Base-by-base conservation (phyloP, 2,113 vertebrate genomes). In the Platanista minor region DNA sequence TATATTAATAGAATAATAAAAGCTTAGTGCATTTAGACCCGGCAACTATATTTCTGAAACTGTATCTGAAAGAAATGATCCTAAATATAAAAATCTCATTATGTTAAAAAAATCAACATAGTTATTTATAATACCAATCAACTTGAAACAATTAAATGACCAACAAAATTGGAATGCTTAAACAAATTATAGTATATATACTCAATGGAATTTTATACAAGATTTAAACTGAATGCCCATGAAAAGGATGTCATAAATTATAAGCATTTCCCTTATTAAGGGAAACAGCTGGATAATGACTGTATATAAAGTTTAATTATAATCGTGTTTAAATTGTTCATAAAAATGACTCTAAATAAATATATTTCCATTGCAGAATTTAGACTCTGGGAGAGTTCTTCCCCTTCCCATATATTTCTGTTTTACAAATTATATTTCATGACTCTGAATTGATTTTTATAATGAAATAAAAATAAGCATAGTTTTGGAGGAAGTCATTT, bases 291-390 rank as follows among this genome's bases (percentile, higher is more conserved):
- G 49, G 69, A n/a, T 67, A 88, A 81, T n/a, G 77, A 93, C 61
- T 85, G 3, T 72, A 91, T 41, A 85, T 77, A 82, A 96, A 90
- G 23, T 72, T 80, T 94, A n/a, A 91, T 82, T 87, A 78, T 57
- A 90, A 96, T 96, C 85, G 72, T 36, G 29, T 80, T 96, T 89
- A 97, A 95, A 64, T 86, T 91, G 14, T 88, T 90, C 54, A 88
- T 27, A 81, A 93, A 95, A 87, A 75, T 64, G 12, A 39, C 80
- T 83, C 49, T 90, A 81, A 92, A 74, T 89, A 95, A 90, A n/a
- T 87, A 49, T 64, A 33, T 54, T 91, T 52, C 15, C 46, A 82
- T 5, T 67, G 46, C 33, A 84, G 33, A 95, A 87, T 54, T 90
- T 49, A 61, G 29, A 69, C 20, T 46, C 3, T 81, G 12, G 21